Conservation (phyloP, 2,888 invertebrate genomes). For the Dione juno region DNA sequence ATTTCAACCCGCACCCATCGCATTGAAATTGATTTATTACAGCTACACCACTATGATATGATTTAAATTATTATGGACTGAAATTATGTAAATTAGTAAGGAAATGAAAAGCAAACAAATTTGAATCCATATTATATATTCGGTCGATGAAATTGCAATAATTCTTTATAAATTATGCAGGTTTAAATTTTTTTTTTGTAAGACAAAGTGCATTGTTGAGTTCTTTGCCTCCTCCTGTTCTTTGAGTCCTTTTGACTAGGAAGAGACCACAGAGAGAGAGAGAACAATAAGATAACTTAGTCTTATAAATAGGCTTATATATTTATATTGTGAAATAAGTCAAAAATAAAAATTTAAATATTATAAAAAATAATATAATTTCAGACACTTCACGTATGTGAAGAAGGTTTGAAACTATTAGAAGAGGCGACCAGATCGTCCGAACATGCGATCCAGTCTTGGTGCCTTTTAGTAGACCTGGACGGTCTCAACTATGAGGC, state of each 20-base stretch:
- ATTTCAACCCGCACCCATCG: no score
- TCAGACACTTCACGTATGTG: conserved; percentile 93
- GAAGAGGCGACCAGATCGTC: conserved; percentile 92
- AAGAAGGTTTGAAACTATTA: conserved; percentile 93
- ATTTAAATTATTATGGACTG: conserved; percentile 1
- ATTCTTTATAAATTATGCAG: not conserved
- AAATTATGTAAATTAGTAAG: not conserved
- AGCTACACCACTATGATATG: not conserved
- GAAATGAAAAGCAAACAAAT: not conserved
- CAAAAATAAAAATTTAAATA: not conserved
- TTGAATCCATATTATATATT: not conserved
- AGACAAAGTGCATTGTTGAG: no score
- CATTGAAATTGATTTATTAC: no score
- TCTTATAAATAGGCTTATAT: no score
- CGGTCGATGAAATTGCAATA: not conserved
- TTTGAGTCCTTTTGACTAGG: no score
- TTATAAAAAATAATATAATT: conserved; percentile 11
- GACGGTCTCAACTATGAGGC: conserved; percentile 97
- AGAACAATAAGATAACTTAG: no score
- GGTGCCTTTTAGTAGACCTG: conserved; percentile 95
- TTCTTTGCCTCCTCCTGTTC: no score
- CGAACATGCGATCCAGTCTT: conserved; percentile 93
- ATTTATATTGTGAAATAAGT: no score
- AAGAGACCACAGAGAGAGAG: no score
- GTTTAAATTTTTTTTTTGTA: no score